Conservation (phyloP, 2,888 invertebrate genomes). For the Hirtodrosophila alboralis region DNA sequence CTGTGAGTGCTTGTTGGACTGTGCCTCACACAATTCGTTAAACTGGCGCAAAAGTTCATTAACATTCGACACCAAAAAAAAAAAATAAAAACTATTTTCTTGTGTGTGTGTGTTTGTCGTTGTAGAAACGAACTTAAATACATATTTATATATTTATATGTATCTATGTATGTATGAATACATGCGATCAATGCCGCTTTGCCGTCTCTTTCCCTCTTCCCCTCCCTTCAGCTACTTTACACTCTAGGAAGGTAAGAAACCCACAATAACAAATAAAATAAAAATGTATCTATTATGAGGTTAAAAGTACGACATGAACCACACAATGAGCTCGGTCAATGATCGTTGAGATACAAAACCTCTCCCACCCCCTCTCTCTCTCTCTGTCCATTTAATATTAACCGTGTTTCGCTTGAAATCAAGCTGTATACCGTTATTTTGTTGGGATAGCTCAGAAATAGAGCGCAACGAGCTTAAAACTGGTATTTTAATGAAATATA, state of each 20-base stretch:
- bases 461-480: constrained; percentile 56
- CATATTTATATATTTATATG: constrained; percentile 3
- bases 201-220: constrained; percentile 3
- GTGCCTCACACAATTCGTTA: constrained; percentile 58
- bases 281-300: constrained; percentile 53
- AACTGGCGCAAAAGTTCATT: constrained; percentile 82
- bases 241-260: constrained; percentile 26
- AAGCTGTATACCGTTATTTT: constrained; percentile 66
- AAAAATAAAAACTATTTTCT: constrained; percentile 75
- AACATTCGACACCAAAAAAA: constrained; percentile 80
- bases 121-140: constrained; percentile 39
- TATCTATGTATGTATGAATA: constrained; percentile 4
- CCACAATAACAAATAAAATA: constrained; percentile 29
- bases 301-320: constrained; percentile 48
- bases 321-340: constrained; percentile 57
- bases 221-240: constrained; percentile 4
- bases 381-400: not conserved
- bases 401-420: constrained; percentile 23
- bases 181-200: constrained; percentile 27
- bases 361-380: not conserved
- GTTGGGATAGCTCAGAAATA: constrained; percentile 78
- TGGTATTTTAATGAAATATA: constrained; percentile 31
- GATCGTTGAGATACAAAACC: constrained; percentile 47
- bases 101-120: constrained; percentile 18
- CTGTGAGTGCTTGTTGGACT: constrained; percentile 22